A percentile compares a stretch with the other conserved stretches of the same genome.
phyloP scores from a whole-genome alignment of 2,113 vertebrate species.

The Ginglymostoma cirratum region DNA sequence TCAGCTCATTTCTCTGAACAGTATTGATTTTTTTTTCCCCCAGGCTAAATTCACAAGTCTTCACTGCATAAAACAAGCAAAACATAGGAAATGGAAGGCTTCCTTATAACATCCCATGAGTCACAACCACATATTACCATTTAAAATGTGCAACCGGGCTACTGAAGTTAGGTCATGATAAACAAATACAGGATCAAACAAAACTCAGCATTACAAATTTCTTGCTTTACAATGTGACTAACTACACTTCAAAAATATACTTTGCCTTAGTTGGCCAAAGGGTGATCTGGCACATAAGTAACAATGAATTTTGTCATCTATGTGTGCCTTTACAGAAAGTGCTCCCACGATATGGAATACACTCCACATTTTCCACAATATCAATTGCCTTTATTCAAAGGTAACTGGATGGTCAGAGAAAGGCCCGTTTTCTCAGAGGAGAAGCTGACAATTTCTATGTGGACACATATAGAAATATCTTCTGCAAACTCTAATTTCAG shows the following conservation, averaged over 20 bases:
- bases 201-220: background rate
- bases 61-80: background rate
- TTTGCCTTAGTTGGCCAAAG: no score
- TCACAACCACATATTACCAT: background rate
- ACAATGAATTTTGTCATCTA: no score
- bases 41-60: background rate
- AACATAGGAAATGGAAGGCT: background rate
- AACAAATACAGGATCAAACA: background rate
- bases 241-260: background rate
- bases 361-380: no score
- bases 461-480: background rate
- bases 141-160: background rate
- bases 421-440: background rate
- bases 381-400: no score
- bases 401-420: background rate
- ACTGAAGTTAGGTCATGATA: background rate
- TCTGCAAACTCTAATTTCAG: background rate
- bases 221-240: background rate
- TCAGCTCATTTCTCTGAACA: background rate
- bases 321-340: no score
- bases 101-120: constrained; percentile 3
- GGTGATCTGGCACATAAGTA: no score
- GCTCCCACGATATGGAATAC: no score
- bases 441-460: background rate
- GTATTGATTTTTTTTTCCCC: background rate